Conservation (phyloP, 53 echinoderm and acorn worm genomes). For the Pentamera pediparva region DNA sequence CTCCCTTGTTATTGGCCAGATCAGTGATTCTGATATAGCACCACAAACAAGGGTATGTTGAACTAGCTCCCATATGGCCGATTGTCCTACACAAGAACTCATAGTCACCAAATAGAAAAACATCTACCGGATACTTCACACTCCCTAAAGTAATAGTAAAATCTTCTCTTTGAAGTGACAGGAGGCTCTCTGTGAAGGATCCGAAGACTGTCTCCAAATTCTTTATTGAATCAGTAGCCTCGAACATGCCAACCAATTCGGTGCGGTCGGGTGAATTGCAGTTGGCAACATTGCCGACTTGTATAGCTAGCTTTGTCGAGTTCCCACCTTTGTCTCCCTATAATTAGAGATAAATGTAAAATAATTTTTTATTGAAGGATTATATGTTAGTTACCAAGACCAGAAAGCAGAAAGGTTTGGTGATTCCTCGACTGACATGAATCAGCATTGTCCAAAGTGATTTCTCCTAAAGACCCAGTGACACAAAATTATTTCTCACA, state of each 20-base stretch:
- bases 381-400: too few relatives aligned
- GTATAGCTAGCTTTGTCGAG: constrained; percentile 13
- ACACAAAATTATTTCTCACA: too few relatives aligned
- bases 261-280: constrained; percentile 9
- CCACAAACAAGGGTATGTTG: constrained; percentile 41
- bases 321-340: constrained; percentile 5
- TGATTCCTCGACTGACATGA: too few relatives aligned
- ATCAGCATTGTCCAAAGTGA: too few relatives aligned
- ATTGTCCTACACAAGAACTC: too few relatives aligned
- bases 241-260: constrained; percentile 14
- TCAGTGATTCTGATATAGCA: constrained; percentile 16
- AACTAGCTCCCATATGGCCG: constrained; percentile 21
- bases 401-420: too few relatives aligned
- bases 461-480: too few relatives aligned
- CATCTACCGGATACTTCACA: too few relatives aligned
- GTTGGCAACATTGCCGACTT: background rate
- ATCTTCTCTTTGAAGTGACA: background rate
- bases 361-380: too few relatives aligned
- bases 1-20: background rate
- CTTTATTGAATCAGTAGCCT: constrained; percentile 33
- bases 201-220: background rate
- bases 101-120: background rate
- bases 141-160: too few relatives aligned
- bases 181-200: background rate
- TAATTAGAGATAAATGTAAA: too few relatives aligned